Evolutionary conservation across 2,888 invertebrate species (phyloP), one percentile per base, ranked within the genome.

Genomic region (Lobophora halterata): DNA sequence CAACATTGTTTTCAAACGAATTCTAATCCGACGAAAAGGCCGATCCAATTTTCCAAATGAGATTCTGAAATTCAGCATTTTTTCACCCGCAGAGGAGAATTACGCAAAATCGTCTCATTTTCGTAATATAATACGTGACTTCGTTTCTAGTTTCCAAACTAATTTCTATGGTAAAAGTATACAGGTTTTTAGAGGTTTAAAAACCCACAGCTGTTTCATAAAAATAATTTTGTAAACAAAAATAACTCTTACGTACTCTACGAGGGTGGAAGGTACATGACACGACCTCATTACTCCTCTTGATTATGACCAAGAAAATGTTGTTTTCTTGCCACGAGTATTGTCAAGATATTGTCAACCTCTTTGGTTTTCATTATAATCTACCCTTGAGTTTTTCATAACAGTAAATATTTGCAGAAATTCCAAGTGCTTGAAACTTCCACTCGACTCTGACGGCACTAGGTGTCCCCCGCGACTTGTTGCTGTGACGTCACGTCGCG

Each of bases 111-210:
- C 43, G 46, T 41, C 53, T 60, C 54, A 65, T 60, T 62, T 58
- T 41, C 26, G 49, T 65, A 65, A 71, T 70, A 61, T 65, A 61
- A 58, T 61, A 70, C 71, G 71, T 71, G 71, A 70, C 69, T 61
- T 55, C 47, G 48, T 55, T 61, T 54, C 52, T 58, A 60, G 60
- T 61, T 51, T 10, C 16, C 32, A 61, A 57, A 26, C 51, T 66
- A 54, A 65, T 65, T 66, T 61, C 33, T 47, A 32, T 42, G 38
- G 16, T 38, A 37, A 44, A 35, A 33, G 26, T 28, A 40, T 35
- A 30, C 43, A 34, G 25, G 8, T n/a, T 12, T 3, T 9, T 9
- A 10, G 2, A 21, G 10, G 21, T 12, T 25, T 25, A 6, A 13
- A n/a, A 6, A 18, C 10, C 10, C 10, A 18, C n/a, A n/a, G n/a